Percentiles rank a stretch among this genome's conserved stretches.
Conservation (phyloP, 2,797 vertebrate genomes). For the Staurois parvus region DNA sequence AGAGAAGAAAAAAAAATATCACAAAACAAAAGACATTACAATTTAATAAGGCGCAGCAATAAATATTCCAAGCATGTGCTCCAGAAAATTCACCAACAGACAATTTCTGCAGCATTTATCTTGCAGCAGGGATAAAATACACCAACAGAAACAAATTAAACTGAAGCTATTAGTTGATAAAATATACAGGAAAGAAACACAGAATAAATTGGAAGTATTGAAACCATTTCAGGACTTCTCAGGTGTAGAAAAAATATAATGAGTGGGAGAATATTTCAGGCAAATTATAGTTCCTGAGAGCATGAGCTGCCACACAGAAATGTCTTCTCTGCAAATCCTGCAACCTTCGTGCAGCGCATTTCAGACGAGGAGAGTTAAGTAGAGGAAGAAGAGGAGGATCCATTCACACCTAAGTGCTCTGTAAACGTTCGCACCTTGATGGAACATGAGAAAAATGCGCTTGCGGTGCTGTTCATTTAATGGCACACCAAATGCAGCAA, state of each 20-base stretch:
- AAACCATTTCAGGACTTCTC: background rate
- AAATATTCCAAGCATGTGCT: background rate
- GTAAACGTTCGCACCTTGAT: too few relatives aligned
- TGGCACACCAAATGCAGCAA: too few relatives aligned
- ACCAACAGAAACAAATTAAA: conserved; percentile 12
- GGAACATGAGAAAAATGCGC: too few relatives aligned
- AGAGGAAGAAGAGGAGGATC: too few relatives aligned
- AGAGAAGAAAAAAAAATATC: too few relatives aligned
- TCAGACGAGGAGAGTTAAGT: too few relatives aligned
- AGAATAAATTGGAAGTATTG: background rate
- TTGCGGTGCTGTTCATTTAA: too few relatives aligned
- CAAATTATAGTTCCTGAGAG: background rate
- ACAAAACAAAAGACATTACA: background rate
- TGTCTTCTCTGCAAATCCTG: background rate
- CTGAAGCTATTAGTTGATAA: background rate
- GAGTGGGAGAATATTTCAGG: background rate
- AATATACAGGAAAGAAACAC: background rate
- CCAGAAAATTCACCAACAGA: background rate
- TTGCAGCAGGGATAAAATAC: conserved; percentile 8
- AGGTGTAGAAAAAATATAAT: background rate
- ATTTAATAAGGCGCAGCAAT: background rate
- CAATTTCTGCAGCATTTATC: conserved; percentile 16
- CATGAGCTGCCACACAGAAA: background rate
- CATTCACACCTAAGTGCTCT: too few relatives aligned
- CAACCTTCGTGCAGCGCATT: background rate